Conservation (phyloP, 2,797 vertebrate genomes). For the Passerculus sandwichensis region DNA sequence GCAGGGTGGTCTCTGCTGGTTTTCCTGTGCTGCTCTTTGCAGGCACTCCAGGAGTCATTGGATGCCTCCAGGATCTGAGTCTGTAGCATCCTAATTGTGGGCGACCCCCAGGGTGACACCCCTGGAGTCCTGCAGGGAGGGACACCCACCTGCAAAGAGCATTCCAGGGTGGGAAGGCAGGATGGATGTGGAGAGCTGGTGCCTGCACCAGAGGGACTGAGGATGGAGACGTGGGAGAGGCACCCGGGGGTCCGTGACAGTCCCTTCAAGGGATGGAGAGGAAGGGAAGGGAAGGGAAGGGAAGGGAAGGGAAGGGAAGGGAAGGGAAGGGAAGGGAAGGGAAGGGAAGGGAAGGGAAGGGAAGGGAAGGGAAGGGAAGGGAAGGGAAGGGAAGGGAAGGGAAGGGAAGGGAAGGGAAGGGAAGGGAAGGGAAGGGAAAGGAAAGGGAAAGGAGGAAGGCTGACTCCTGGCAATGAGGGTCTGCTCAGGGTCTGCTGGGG, state of each 20-base stretch:
- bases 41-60: rapidly evolving
- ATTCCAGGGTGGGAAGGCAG: not conserved
- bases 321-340: no score
- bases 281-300: no score
- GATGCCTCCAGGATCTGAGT: not conserved
- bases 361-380: no score
- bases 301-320: no score
- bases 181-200: rapidly evolving
- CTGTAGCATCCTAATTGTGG: not conserved
- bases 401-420: no score
- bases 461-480: not conserved
- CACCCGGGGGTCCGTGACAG: rapidly evolving
- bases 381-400: no score
- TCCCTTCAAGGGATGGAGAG: not conserved
- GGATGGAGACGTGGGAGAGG: rapidly evolving
- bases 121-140: rapidly evolving
- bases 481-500: not conserved
- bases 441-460: no score
- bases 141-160: rapidly evolving
- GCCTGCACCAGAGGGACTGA: not conserved
- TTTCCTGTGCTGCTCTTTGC: not conserved
- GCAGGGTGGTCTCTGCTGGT: rapidly evolving
- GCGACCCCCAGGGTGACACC: no score
- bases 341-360: no score
- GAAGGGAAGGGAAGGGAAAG: no score